Evolutionary conservation across 1,140 invertebrate genomes (phyloP).

Genomic region (Archegozetes longisetosus): DNA sequence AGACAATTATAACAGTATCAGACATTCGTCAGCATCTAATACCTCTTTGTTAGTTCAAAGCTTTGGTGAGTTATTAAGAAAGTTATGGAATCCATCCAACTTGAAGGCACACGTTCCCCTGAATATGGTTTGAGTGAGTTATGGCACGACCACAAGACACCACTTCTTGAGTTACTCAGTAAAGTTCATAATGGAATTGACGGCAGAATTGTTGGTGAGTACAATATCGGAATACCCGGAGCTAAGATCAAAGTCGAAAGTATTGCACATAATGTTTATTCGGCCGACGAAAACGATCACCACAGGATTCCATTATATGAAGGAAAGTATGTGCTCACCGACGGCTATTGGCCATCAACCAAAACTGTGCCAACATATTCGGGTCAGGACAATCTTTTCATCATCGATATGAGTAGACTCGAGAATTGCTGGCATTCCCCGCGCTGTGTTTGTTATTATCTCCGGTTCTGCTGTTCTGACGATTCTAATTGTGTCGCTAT

Average conservation of each 20-base stretch:
- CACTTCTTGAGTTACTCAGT: not conserved
- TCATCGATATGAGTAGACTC: conserved; percentile 50
- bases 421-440: conserved; percentile 48
- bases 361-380: conserved; percentile 26
- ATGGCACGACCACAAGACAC: not conserved
- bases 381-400: conserved; percentile 24
- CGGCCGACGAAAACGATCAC: conserved; percentile 66
- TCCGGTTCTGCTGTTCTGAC: conserved; percentile 12
- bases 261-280: conserved; percentile 48
- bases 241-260: conserved; percentile 56
- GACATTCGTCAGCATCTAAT: conserved; percentile 65
- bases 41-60: conserved; percentile 79
- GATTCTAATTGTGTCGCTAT: conserved; percentile 6
- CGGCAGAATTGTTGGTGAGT: conserved; percentile 63
- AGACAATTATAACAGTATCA: conserved; percentile 68
- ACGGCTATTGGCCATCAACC: conserved; percentile 36
- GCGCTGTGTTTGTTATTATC: conserved; percentile 44
- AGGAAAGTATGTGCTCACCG: conserved; percentile 38
- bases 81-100: conserved; percentile 97
- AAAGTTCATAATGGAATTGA: conserved; percentile 54
- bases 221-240: conserved; percentile 48
- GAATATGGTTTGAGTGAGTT: not conserved
- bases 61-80: conserved; percentile 91
- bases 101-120: conserved; percentile 72
- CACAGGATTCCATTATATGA: conserved; percentile 75